Evolutionary conservation across 2,113 vertebrate species (phyloP), one percentile per base, ranked within the genome.

Genomic region (Myodes glareolus): DNA sequence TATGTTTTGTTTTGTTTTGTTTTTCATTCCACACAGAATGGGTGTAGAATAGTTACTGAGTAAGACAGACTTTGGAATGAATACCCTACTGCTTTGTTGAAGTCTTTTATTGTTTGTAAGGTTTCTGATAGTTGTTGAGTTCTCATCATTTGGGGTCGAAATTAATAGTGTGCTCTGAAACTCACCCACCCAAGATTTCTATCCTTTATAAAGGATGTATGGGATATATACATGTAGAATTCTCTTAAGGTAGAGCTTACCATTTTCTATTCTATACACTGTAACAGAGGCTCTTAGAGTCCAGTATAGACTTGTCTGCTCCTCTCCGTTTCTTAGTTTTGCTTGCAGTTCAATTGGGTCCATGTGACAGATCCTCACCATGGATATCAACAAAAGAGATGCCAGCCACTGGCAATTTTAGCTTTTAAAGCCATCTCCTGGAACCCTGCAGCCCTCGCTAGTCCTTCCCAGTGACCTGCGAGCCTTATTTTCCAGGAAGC

Each of bases 51-150:
- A 70, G n/a, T 31, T 29, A 42, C 31, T 80, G 50, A 63, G 14
- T 93, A 72, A 72, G 82, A 47, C 36, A 61, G 17, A 17, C 58
- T 82, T 10, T 73, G 27, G 9, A 86, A 55, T 73, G 55, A 89
- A 90, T 58, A 21, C 16, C 21, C 42, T 29, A 14, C 50, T 88
- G 8, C 42, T 91, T 61, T 91, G 33, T 58, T 82, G 17, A 88
- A 39, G 67, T 89, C 31, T 91, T 63, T 87, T 33, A 72, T n/a
- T 45, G 67, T 90, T 72, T 17, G 0, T 90, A 80, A 75, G 68
- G 47, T 88, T 88, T 77, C 90, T 91, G 81, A 70, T 91, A 90
- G 75, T 82, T 93, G 58, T 88, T 86, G 80, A 5, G 25, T 81
- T 89, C 90, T 70, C 21, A 72, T 63, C n/a, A 68, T 27, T 19